Percentiles rank a stretch among this genome's conserved stretches.
Evolutionary conservation across 2,797 vertebrate species (phyloP).

Genomic region (Spinibarbus caldwelli): DNA sequence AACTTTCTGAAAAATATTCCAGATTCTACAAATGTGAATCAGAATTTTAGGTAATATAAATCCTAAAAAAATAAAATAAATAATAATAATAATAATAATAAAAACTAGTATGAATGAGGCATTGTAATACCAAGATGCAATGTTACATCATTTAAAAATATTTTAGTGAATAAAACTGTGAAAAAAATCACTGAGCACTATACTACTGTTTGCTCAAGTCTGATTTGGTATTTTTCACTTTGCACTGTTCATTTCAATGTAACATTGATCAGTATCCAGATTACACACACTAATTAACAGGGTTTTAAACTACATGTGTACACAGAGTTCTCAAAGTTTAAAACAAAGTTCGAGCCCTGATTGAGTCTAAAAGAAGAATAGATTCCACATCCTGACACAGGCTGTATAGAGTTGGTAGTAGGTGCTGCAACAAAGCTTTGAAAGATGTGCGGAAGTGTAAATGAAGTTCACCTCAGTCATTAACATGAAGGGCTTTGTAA

Average conservation of each 20-base stretch:
- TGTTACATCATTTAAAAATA: background rate
- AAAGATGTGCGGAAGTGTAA: conserved; percentile 37
- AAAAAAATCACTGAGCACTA: background rate
- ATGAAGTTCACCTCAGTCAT: conserved; percentile 49
- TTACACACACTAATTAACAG: too few relatives aligned
- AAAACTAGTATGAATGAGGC: background rate
- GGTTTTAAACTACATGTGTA: too few relatives aligned
- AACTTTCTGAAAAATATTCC: too few relatives aligned
- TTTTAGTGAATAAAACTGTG: background rate
- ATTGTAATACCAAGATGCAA: background rate
- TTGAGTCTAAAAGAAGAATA: background rate
- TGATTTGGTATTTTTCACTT: background rate
- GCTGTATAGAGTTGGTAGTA: conserved; percentile 13
- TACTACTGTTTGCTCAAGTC: background rate
- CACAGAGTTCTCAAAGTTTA: background rate
- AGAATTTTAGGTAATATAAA: background rate
- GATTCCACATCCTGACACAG: background rate
- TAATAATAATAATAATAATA: too few relatives aligned
- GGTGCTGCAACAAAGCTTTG: background rate
- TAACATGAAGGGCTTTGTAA: conserved; percentile 47
- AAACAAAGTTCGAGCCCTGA: background rate
- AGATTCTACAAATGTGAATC: background rate
- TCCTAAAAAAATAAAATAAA: too few relatives aligned
- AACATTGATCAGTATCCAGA: too few relatives aligned
- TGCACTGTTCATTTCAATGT: background rate